Evolutionary conservation across 2,113 vertebrate genomes (phyloP).

Genomic region (Peromyscus californicus): DNA sequence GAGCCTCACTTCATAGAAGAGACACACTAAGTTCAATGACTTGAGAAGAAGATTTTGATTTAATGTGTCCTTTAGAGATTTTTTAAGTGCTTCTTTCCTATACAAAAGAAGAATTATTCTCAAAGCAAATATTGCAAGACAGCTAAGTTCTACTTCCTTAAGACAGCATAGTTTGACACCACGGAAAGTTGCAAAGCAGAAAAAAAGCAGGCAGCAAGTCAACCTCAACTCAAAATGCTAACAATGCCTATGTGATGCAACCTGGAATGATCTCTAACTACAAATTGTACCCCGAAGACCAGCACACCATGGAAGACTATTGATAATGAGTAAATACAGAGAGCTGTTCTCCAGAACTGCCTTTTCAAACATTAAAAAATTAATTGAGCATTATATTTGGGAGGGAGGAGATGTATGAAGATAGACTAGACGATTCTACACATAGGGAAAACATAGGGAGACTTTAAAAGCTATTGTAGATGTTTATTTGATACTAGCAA

Average conservation of each 20-base stretch:
- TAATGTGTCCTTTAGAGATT: conserved; percentile 18
- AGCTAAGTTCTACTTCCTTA: conserved; percentile 42
- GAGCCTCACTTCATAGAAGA: too few species aligned
- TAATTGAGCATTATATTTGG: conserved; percentile 44
- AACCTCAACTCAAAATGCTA: not conserved
- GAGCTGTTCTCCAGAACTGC: not conserved
- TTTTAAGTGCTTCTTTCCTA: conserved; percentile 57
- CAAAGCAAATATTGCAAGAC: conserved; percentile 64
- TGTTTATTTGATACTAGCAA: too few species aligned
- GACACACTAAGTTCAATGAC: too few species aligned
- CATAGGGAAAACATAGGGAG: conserved; percentile 55
- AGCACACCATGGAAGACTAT: not conserved
- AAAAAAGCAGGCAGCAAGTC: conserved; percentile 28
- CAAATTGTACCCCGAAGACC: conserved; percentile 6
- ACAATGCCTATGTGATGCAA: conserved; percentile 39
- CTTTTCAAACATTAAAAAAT: conserved; percentile 12
- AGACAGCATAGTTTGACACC: conserved; percentile 14
- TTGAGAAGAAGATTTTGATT: not conserved
- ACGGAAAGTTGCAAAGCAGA: conserved; percentile 60
- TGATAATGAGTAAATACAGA: not conserved
- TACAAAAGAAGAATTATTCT: conserved; percentile 58
- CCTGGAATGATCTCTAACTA: conserved; percentile 55
- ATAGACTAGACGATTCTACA: conserved; percentile 17
- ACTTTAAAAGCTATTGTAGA: not conserved
- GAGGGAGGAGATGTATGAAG: not conserved